Percentiles rank a stretch among this genome's conserved stretches.
Evolutionary conservation across 2,888 invertebrate genomes (phyloP).

Genomic region (Chymomyza amoena): DNA sequence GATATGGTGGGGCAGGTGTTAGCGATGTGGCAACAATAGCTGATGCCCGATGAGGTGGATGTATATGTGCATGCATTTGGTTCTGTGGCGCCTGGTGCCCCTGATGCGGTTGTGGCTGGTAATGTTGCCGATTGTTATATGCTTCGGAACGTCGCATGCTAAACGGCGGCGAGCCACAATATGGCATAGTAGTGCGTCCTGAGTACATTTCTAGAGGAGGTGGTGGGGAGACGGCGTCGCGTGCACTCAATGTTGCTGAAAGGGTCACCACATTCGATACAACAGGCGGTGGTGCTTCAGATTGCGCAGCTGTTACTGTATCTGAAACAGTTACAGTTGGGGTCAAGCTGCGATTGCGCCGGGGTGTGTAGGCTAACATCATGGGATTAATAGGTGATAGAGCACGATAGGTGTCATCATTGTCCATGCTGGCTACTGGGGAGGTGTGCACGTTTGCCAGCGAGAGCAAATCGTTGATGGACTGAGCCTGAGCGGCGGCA

Average conservation of each 20-base stretch:
- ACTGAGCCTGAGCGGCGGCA: constrained; percentile 54
- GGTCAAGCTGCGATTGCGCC: constrained; percentile 6
- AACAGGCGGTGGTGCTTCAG: constrained; percentile 31
- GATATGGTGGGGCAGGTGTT: constrained; percentile 82
- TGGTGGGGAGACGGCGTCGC: constrained; percentile 61
- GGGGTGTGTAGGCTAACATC: constrained; percentile 32
- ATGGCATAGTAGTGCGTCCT: constrained; percentile 68
- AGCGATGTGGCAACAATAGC: constrained; percentile 56
- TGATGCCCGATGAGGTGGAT: constrained; percentile 56
- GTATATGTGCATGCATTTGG: constrained; percentile 69
- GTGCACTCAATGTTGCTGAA: constrained; percentile 13
- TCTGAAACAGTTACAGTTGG: constrained; percentile 22
- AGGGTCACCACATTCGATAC: constrained; percentile 14
- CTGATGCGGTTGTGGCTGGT: constrained; percentile 60
- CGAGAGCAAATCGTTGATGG: constrained; percentile 54
- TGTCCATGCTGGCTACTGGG: constrained; percentile 30
- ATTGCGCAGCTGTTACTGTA: constrained; percentile 37
- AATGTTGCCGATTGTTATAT: constrained; percentile 61
- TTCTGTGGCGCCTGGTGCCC: constrained; percentile 68
- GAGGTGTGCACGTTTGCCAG: constrained; percentile 45
- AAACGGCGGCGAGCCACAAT: constrained; percentile 77
- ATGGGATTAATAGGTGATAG: constrained; percentile 16
- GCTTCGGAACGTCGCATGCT: constrained; percentile 59
- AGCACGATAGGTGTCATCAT: constrained; percentile 28
- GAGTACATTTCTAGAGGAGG: constrained; percentile 70